Evolutionary conservation across 2,888 invertebrate species (phyloP).

Genomic region (Agrotis segetum): DNA sequence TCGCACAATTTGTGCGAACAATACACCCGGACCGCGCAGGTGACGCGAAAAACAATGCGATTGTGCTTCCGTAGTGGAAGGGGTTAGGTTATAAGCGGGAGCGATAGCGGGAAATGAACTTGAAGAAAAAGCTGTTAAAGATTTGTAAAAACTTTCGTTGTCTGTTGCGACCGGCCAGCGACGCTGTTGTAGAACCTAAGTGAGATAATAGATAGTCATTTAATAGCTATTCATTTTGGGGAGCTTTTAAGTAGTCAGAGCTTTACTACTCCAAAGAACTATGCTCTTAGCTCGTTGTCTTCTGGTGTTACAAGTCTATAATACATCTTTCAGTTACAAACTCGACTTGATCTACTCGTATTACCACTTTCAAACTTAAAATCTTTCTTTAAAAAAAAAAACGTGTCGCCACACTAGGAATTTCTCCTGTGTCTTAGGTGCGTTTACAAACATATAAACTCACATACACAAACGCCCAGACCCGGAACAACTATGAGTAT

Average conservation of each 20-base stretch:
- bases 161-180: too few species aligned
- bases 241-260: too few species aligned
- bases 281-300: neutral
- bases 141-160: neutral
- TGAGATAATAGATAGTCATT: too few species aligned
- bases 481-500: too few species aligned
- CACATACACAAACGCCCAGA: too few species aligned
- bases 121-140: neutral
- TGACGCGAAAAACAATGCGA: constrained; percentile 55
- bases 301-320: too few species aligned
- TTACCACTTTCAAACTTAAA: neutral
- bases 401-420: too few species aligned
- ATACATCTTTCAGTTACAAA: neutral
- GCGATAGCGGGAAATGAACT: neutral
- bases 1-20: constrained; percentile 51
- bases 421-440: too few species aligned
- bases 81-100: constrained; percentile 5
- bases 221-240: too few species aligned
- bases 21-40: constrained; percentile 59
- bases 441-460: too few species aligned
- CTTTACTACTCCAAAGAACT: neutral
- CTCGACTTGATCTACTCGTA: neutral
- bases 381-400: too few species aligned
- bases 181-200: too few species aligned
- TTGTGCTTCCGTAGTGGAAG: constrained; percentile 31